Base-by-base conservation (phyloP, 1,140 invertebrate species). In the Heliconius himera region DNA sequence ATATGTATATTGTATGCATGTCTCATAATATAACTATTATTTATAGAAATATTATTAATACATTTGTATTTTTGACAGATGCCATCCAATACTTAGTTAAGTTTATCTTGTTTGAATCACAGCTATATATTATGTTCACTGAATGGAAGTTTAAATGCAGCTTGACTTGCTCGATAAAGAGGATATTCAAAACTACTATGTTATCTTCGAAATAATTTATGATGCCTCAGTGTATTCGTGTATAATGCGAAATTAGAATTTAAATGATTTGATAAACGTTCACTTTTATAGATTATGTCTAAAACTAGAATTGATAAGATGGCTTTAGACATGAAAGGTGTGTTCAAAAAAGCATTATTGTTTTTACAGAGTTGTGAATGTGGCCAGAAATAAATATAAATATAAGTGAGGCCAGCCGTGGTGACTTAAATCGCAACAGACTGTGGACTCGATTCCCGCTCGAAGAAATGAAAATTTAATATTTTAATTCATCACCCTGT, bases 101-200 rank as follows among this genome's bases (percentile, higher is more conserved):
- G 3, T 66, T 66, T 66, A 29, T 66, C 60, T 66, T 29, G 22
- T 66, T 29, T 9, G 4, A 66, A 66, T 26, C 26, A 1, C 26
- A 66, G 29, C 26, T 16, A 66, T 66, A 66, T 66, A 66, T 66
- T 66, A 66, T 16, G 29, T 16, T 29, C n/a, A 66, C 60, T 66
- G 60, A 66, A 66, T 66, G 60, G 26, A 66, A 66, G 22, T 29
- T 66, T 29, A 66, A 51, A 66, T 29, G 60, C 60, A 66, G n/a
- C 26, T 66, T 29, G 60, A 66, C 60, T 66, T 66, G 60, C 60
- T 66, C 60, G 60, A 66, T 66, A 66, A 66, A 66, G 60, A 66
- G 60, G 60, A 66, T 66, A 66, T 66, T 66, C 60, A 66, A 66
- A 66, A 66, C 60, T 66, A 66, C 60, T 66, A 18, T 66, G 22